phyloP scores from a whole-genome alignment of 2,797 vertebrate genomes.

The Iguana delicatissima region DNA sequence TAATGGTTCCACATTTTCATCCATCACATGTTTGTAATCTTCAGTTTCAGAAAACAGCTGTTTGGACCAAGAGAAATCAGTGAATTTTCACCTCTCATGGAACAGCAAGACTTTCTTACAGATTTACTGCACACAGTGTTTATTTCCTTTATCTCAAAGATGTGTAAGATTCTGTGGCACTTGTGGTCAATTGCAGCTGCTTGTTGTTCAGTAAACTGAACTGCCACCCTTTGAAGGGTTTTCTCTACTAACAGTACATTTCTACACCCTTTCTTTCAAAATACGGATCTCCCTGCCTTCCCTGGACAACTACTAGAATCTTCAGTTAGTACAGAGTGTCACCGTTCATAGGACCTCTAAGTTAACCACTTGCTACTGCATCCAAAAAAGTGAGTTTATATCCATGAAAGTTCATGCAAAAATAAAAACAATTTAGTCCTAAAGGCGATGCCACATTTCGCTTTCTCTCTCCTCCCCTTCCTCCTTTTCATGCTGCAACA shows the following conservation, averaged over 20 bases:
- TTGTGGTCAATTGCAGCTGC: neutral
- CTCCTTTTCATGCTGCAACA: neutral
- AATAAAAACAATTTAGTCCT: too few species aligned
- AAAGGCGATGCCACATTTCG: too few species aligned
- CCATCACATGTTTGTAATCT: slow-evolving; percentile 56
- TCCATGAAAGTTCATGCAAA: too few species aligned
- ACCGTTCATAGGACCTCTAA: neutral
- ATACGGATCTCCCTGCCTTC: neutral
- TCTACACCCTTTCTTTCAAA: neutral
- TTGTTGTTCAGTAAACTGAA: neutral
- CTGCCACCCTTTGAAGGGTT: neutral
- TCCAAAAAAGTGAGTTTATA: too few species aligned
- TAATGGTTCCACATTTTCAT: slow-evolving; percentile 60
- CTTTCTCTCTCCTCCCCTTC: too few species aligned
- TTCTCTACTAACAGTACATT: neutral
- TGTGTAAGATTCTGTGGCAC: neutral
- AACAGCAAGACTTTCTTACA: neutral
- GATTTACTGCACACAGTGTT: neutral
- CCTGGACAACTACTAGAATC: neutral
- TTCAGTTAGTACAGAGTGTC: neutral
- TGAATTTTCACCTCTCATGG: neutral
- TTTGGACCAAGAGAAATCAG: slow-evolving; percentile 60
- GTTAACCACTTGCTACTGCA: neutral
- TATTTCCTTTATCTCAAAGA: neutral
- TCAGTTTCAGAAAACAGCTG: slow-evolving; percentile 62